Percentiles rank a stretch among this genome's conserved stretches.
Evolutionary conservation across 1,140 invertebrate genomes (phyloP).

Genomic region (Leptestheria dahalacensis): DNA sequence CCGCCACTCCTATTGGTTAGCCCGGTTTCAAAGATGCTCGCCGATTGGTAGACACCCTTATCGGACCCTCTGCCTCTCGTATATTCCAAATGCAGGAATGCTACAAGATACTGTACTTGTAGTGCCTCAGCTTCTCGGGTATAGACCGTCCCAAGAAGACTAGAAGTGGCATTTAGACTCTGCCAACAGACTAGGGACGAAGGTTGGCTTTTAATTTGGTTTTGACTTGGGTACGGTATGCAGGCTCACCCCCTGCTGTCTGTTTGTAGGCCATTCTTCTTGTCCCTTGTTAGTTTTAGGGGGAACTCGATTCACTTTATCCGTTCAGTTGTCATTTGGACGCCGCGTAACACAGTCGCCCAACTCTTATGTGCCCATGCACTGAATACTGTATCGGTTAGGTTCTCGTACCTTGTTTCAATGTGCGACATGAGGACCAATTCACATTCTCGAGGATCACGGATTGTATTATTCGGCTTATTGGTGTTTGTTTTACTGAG

Average conservation of each 20-base stretch:
- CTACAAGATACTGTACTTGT: not conserved
- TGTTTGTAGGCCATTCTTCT: conserved; percentile 11
- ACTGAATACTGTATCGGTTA: not conserved
- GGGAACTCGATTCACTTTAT: not conserved
- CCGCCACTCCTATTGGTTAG: not conserved
- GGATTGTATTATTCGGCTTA: too few species aligned
- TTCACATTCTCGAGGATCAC: too few species aligned
- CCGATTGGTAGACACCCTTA: not conserved
- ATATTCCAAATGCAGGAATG: not conserved
- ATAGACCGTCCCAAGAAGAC: not conserved
- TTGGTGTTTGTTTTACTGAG: too few species aligned
- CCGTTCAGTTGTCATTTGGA: conserved; percentile 8
- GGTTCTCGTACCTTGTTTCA: not conserved
- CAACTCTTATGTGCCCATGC: not conserved
- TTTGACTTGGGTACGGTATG: not conserved
- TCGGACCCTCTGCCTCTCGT: not conserved
- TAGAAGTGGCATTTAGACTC: not conserved
- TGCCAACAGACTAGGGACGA: not conserved
- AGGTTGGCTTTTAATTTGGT: not conserved
- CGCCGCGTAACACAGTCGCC: not conserved
- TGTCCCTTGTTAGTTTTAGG: conserved; percentile 11
- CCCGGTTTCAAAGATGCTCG: not conserved
- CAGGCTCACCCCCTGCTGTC: conserved; percentile 9
- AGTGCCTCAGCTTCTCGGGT: not conserved
- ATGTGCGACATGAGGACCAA: too few species aligned